These are phyloP conservation scores for Allolobophora icterica DNA, from an alignment of 2,888 invertebrate species.

Conservation along the genomic window DNA sequence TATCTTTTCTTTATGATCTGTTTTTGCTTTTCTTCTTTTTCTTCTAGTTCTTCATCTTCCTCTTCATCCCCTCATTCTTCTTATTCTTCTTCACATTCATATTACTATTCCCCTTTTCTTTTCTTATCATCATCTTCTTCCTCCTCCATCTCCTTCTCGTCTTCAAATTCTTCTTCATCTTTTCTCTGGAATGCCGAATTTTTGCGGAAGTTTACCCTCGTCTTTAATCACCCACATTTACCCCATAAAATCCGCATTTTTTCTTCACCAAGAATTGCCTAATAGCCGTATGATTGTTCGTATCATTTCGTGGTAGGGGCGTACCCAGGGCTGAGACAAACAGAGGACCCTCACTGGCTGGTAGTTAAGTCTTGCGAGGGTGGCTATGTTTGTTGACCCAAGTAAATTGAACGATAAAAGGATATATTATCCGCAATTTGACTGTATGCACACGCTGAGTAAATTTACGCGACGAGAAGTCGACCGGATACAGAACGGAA, in stretches of 20 bases:
- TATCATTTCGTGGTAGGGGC: background rate
- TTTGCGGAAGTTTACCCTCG: background rate
- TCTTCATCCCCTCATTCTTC: too few relatives aligned
- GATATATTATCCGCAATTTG: constrained; percentile 17
- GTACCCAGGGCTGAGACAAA: background rate
- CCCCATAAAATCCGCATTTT: background rate
- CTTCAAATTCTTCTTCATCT: background rate
- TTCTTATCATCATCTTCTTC: too few relatives aligned
- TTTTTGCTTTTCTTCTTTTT: too few relatives aligned
- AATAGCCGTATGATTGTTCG: background rate
- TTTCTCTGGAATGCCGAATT: background rate
- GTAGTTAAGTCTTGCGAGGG: background rate
- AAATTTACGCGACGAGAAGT: background rate
- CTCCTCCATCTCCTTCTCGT: too few relatives aligned
- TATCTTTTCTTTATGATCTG: too few relatives aligned
- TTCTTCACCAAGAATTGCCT: background rate
- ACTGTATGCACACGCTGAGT: constrained; percentile 12
- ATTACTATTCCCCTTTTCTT: too few relatives aligned
- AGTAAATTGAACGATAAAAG: constrained; percentile 11
- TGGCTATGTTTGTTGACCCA: background rate
- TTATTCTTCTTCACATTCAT: too few relatives aligned
- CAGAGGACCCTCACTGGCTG: background rate
- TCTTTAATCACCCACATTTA: background rate
- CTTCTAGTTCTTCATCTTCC: too few relatives aligned
- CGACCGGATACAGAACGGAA: background rate